These are phyloP conservation scores for Melanotaenia pygmaea DNA, from an alignment of 2,797 vertebrate species.

Conservation along the genomic window DNA sequence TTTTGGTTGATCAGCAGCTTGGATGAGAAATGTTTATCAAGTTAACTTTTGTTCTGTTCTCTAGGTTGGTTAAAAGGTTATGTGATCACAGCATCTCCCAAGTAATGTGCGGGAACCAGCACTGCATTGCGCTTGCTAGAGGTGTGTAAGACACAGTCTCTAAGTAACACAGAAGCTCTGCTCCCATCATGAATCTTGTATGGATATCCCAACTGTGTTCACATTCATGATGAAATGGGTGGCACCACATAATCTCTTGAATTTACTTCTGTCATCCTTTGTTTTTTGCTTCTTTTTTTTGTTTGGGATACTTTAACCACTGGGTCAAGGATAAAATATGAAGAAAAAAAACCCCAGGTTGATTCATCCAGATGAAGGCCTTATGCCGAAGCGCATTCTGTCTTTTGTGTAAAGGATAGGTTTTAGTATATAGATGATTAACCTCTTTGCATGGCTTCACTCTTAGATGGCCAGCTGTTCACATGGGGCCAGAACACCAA, in stretches of 20 bases:
- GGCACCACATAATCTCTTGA: background rate
- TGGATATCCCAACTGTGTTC: background rate
- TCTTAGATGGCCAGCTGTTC: slow-evolving; percentile 88
- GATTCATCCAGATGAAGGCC: too few species aligned
- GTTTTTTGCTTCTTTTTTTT: background rate
- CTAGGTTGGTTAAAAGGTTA: slow-evolving; percentile 93
- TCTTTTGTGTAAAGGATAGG: background rate
- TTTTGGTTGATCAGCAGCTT: background rate
- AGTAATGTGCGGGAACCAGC: slow-evolving; percentile 96
- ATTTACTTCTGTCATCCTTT: background rate
- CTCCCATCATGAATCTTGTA: background rate
- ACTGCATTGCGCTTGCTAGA: slow-evolving; percentile 96
- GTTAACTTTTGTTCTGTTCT: slow-evolving; percentile 8
- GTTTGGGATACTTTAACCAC: background rate
- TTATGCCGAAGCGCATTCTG: too few species aligned
- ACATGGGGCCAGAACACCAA: slow-evolving; percentile 90
- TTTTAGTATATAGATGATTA: background rate
- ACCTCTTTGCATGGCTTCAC: background rate
- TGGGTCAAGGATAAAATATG: background rate
- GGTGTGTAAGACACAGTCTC: slow-evolving; percentile 79
- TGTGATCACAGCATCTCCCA: slow-evolving; percentile 94
- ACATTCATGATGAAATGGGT: background rate
- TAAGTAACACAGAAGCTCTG: background rate
- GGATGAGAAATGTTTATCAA: background rate
- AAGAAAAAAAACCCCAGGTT: too few species aligned